These are phyloP conservation scores for Gonatopus flavifemur DNA, from an alignment of 1,140 invertebrate species.

Conservation along the genomic window DNA sequence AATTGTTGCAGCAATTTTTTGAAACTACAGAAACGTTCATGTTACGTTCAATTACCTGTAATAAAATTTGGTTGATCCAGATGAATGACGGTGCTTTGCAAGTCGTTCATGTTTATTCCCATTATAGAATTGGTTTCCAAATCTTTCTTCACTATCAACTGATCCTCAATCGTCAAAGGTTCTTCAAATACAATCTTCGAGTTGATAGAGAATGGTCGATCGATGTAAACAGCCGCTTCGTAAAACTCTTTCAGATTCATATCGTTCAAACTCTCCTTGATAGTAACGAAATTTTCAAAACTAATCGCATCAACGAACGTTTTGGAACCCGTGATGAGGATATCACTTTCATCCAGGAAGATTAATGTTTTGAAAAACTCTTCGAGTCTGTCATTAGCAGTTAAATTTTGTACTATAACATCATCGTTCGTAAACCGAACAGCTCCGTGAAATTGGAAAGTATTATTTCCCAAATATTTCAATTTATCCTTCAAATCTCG, in stretches of 20 bases:
- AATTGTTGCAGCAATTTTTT: no score
- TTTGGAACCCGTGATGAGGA: constrained; percentile 29
- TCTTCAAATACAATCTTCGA: constrained; percentile 27
- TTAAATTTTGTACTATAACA: constrained; percentile 25
- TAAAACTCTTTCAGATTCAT: constrained; percentile 32
- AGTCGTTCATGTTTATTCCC: constrained; percentile 27
- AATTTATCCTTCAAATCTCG: constrained; percentile 19
- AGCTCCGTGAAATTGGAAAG: constrained; percentile 24
- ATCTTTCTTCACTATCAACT: constrained; percentile 19
- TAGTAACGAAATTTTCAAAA: constrained; percentile 21
- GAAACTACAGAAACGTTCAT: not conserved
- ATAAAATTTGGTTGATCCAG: constrained; percentile 23
- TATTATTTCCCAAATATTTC: constrained; percentile 11
- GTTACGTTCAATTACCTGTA: constrained; percentile 16
- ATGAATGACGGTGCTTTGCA: constrained; percentile 19
- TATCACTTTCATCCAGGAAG: constrained; percentile 12
- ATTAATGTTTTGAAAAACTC: constrained; percentile 24
- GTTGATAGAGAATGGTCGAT: constrained; percentile 24
- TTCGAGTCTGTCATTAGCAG: constrained; percentile 16
- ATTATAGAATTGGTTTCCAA: constrained; percentile 26
- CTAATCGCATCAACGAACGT: constrained; percentile 22
- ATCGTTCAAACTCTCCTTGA: constrained; percentile 30
- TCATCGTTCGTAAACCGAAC: constrained; percentile 20
- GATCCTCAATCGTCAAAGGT: constrained; percentile 16
- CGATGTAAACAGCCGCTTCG: constrained; percentile 29